Percentiles rank a stretch among this genome's conserved stretches.
These are phyloP conservation scores for Atlantisia rogersi DNA, from an alignment of 2,113 vertebrate genomes.

Conservation along the genomic window DNA sequence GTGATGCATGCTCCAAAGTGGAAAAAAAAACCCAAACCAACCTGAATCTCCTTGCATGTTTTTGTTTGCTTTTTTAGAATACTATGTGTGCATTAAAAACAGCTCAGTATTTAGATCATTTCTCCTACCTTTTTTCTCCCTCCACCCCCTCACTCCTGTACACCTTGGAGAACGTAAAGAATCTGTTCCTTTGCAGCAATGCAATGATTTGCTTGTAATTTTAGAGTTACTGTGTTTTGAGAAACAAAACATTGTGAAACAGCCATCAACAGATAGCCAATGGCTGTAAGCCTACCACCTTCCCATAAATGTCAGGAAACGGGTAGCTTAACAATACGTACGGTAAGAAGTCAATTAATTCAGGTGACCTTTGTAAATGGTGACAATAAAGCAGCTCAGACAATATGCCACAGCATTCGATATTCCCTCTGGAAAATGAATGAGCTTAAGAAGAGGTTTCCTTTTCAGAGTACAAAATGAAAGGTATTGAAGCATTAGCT, in stretches of 20 bases:
- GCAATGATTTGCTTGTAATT: conserved; percentile 43
- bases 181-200: conserved; percentile 26
- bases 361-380: conserved; percentile 75
- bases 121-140: neutral
- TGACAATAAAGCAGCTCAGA: conserved; percentile 72
- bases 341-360: conserved; percentile 77
- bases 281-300: conserved; percentile 48
- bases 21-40: neutral
- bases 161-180: conserved; percentile 2
- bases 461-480: conserved; percentile 68
- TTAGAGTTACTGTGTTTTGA: conserved; percentile 44
- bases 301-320: conserved; percentile 59
- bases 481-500: conserved; percentile 71
- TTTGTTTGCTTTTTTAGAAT: neutral
- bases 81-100: neutral
- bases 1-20: conserved; percentile 6
- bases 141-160: neutral
- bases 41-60: neutral
- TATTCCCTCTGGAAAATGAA: conserved; percentile 72
- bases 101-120: conserved; percentile 1
- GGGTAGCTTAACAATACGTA: conserved; percentile 54
- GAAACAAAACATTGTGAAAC: conserved; percentile 20
- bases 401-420: conserved; percentile 62
- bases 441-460: conserved; percentile 71
- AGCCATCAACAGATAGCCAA: conserved; percentile 53